These are phyloP conservation scores for Pipistrellus pipistrellus DNA, from an alignment of 2,797 vertebrate species.

Conservation along the genomic window DNA sequence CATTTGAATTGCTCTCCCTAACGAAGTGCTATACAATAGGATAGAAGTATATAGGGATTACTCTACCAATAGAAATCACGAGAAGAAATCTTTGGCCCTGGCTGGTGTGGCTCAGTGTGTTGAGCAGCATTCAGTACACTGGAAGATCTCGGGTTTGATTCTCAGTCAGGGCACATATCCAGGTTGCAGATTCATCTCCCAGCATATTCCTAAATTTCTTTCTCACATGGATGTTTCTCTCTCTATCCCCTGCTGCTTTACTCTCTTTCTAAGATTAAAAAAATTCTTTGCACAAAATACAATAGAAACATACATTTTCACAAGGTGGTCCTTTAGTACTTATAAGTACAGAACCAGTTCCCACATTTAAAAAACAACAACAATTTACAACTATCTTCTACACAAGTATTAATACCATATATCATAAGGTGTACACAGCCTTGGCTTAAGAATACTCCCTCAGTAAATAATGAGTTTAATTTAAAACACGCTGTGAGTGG, in stretches of 20 bases:
- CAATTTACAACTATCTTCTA: background rate
- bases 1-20: background rate
- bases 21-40: background rate
- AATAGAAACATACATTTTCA: background rate
- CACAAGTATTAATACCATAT: background rate
- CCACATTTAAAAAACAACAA: background rate
- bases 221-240: background rate
- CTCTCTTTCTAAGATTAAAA: background rate
- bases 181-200: too few relatives aligned
- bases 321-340: background rate
- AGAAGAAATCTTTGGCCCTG: constrained; percentile 18
- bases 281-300: constrained; percentile 13
- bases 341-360: background rate
- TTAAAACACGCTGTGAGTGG: background rate
- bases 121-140: background rate
- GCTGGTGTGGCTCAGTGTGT: background rate
- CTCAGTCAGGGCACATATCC: too few relatives aligned
- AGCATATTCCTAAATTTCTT: background rate
- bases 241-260: background rate
- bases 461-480: background rate
- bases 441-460: background rate
- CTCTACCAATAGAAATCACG: background rate
- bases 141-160: too few relatives aligned
- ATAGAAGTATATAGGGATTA: background rate
- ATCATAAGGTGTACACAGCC: background rate